Base-by-base conservation (phyloP, 2,797 vertebrate species). In the Podargus strigoides region DNA sequence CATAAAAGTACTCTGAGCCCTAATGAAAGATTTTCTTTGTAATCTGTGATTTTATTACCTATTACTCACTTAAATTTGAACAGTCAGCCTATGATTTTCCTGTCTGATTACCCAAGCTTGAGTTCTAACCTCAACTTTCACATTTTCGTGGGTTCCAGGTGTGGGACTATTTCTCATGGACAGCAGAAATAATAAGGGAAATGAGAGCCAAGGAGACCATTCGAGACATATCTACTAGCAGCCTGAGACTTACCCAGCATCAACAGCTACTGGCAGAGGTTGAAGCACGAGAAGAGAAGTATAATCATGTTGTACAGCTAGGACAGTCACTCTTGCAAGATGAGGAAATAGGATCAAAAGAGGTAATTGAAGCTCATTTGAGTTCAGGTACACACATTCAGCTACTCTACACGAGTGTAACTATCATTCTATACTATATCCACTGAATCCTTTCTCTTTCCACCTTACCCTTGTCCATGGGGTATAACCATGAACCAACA, bases 251-350 rank as follows among this genome's bases (percentile, higher is more conserved):
- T 56, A 97, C 96, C 5, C 97, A 98, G 73, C 99, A 99, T 36
- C 98, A 98, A 58, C 98, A 98, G 93, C 97, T 99, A 12, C 97
- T 97, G 97, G 97, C 98, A 6, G 98, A 99, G 97, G 98, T 99
- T 27, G 97, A 98, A 79, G 97, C 98, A 46, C 94, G 95, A 41
- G 97, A 98, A 77, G 97, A 98, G 77, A 97, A 97, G 7, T 98
- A 98, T 47, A 94, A 95, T 13, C 97, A 64, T 13, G 97, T 98
- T 5, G 11, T 97, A 82, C 96, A 97, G 85, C 87, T 98, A 59
- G 99, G 98, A 30, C 97, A 98, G 78, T 96, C 97, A 55, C 97
- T 98, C 7, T 96, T 98, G 80, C 85, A 89, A 42, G 95, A 97
- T 75, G 94, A 98, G 53, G 91, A 95, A 49, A 83, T 52, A 12